Evolutionary conservation across 2,797 vertebrate species (phyloP).

Genomic region (Rhodeus uyekii): DNA sequence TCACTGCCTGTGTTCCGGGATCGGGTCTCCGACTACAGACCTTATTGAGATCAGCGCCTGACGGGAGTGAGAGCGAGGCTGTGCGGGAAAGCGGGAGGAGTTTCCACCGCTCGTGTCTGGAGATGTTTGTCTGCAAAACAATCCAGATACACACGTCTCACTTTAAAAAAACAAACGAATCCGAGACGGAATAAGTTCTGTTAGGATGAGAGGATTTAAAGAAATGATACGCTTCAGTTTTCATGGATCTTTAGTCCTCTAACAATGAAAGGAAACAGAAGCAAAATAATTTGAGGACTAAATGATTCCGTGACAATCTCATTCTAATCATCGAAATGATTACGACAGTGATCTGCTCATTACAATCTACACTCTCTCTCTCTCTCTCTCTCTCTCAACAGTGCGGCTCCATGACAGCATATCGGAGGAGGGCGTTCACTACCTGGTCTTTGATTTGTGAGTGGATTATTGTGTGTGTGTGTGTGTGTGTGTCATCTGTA

Average conservation of each 20-base stretch:
- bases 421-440: conserved; percentile 96
- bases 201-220: too few species aligned
- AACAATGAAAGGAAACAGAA: conserved; percentile 17
- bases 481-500: not conserved
- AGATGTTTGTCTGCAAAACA: too few species aligned
- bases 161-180: too few species aligned
- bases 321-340: conserved; percentile 25
- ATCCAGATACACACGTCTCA: too few species aligned
- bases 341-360: conserved; percentile 1
- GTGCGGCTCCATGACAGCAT: conserved; percentile 91
- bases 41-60: too few species aligned
- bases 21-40: too few species aligned
- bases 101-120: too few species aligned
- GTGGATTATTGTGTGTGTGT: conserved; percentile 62
- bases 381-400: conserved; percentile 59
- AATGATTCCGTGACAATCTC: conserved; percentile 20
- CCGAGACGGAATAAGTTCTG: too few species aligned
- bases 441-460: conserved; percentile 97
- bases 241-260: not conserved
- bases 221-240: not conserved
- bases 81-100: too few species aligned
- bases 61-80: too few species aligned
- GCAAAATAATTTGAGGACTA: conserved; percentile 40
- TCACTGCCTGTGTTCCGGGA: too few species aligned
- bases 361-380: conserved; percentile 39